Evolutionary conservation across 1,140 invertebrate genomes (phyloP).

Genomic region (Myzus persicae): DNA sequence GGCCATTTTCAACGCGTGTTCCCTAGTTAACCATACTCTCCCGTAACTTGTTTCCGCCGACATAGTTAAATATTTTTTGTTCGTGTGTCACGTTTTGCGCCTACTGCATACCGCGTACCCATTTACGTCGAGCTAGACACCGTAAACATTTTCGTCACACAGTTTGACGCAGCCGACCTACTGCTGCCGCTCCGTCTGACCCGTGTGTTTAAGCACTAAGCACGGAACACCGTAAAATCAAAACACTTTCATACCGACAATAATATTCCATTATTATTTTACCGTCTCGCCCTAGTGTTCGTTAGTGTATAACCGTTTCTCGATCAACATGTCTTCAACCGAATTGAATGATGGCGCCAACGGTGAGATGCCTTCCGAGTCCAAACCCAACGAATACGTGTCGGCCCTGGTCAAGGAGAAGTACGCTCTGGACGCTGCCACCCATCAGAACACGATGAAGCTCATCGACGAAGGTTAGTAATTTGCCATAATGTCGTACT

Average conservation of each 20-base stretch:
- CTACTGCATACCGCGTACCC: background rate
- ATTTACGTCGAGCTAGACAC: background rate
- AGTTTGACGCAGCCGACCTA: background rate
- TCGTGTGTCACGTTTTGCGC: background rate
- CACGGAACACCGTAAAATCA: background rate
- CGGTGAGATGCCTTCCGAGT: slow-evolving; percentile 64
- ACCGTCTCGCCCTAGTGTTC: background rate
- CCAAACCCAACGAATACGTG: slow-evolving; percentile 80
- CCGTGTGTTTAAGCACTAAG: background rate
- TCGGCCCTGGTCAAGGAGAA: slow-evolving; percentile 78
- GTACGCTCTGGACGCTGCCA: slow-evolving; percentile 73
- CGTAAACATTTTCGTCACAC: background rate
- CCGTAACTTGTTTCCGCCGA: background rate
- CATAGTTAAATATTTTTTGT: background rate
- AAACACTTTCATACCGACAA: background rate
- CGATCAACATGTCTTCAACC: slow-evolving; percentile 29
- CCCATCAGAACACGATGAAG: slow-evolving; percentile 74
- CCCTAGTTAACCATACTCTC: background rate
- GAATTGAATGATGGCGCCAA: slow-evolving; percentile 29
- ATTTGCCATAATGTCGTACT: background rate
- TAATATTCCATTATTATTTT: background rate
- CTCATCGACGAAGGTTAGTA: slow-evolving; percentile 76
- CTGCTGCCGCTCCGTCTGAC: background rate
- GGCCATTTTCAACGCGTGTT: slow-evolving; percentile 30
- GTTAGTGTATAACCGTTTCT: too few species aligned